phyloP scores from a whole-genome alignment of 2,797 vertebrate genomes.

The Rhynchonycteris naso region DNA sequence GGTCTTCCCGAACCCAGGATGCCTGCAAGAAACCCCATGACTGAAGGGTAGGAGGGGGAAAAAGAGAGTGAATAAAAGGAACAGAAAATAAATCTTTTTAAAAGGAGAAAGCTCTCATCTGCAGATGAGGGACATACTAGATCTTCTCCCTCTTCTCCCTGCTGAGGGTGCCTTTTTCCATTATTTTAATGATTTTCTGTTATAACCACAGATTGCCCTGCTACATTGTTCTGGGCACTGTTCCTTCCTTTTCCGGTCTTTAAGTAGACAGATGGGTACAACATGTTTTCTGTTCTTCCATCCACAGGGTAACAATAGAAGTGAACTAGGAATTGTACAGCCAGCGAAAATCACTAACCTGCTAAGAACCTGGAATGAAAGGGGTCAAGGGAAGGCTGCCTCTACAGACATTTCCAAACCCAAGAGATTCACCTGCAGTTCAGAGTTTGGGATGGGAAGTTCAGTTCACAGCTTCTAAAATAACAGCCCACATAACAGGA shows the following conservation, averaged over 20 bases:
- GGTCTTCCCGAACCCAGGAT: not conserved
- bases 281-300: not conserved
- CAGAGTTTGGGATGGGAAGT: not conserved
- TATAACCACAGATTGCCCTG: not conserved
- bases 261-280: not conserved
- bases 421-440: not conserved
- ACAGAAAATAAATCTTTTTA: not conserved
- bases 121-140: not conserved
- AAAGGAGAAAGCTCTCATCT: not conserved
- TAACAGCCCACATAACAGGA: not conserved
- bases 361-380: not conserved
- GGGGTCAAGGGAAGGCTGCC: not conserved
- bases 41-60: no score
- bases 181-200: not conserved
- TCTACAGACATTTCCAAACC: not conserved
- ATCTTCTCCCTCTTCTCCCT: not conserved
- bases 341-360: not conserved
- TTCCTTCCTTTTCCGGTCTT: not conserved
- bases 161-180: not conserved
- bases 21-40: rapidly evolving
- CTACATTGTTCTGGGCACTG: not conserved
- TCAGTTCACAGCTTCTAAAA: not conserved
- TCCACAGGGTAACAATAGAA: not conserved
- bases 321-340: rapidly evolving
- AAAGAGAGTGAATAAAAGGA: not conserved